phyloP scores from a whole-genome alignment of 2,888 invertebrate genomes.

The Xestia ashworthii region DNA sequence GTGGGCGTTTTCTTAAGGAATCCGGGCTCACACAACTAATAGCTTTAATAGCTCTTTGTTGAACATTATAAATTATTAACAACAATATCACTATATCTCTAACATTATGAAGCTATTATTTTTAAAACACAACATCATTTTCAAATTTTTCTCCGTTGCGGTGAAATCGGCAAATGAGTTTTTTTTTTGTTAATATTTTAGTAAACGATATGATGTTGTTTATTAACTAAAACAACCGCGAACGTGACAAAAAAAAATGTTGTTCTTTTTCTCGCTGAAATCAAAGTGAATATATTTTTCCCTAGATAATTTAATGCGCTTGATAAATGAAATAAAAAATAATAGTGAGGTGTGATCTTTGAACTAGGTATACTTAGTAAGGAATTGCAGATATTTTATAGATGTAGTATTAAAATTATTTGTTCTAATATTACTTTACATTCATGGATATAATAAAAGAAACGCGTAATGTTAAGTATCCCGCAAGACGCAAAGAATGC shows the following conservation, averaged over 20 bases:
- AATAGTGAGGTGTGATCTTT: slow-evolving; percentile 53
- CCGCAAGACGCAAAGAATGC: slow-evolving; percentile 80
- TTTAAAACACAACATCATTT: slow-evolving; percentile 54
- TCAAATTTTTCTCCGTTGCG: slow-evolving; percentile 50
- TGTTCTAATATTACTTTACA: slow-evolving; percentile 46
- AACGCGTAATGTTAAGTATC: slow-evolving; percentile 73
- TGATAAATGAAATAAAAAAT: slow-evolving; percentile 52
- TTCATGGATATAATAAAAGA: slow-evolving; percentile 62
- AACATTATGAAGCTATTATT: slow-evolving; percentile 61
- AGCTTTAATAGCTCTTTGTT: slow-evolving; percentile 74
- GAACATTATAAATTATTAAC: slow-evolving; percentile 61
- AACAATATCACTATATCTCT: slow-evolving; percentile 50
- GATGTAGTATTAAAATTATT: slow-evolving; percentile 28
- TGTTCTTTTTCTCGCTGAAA: slow-evolving; percentile 33
- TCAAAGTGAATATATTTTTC: slow-evolving; percentile 21
- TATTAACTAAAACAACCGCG: slow-evolving; percentile 39
- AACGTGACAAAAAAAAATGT: slow-evolving; percentile 46
- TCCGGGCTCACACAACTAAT: slow-evolving; percentile 79
- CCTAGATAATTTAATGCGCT: slow-evolving; percentile 18
- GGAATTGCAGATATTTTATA: slow-evolving; percentile 17
- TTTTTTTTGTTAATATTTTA: slow-evolving; percentile 46
- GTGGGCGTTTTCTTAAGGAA: slow-evolving; percentile 76
- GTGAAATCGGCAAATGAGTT: slow-evolving; percentile 67
- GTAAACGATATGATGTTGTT: slow-evolving; percentile 55
- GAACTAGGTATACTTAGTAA: slow-evolving; percentile 21